A percentile compares a stretch with the other conserved stretches of the same genome.
These are phyloP conservation scores for Acyrthosiphon pisum DNA, from an alignment of 1,140 invertebrate genomes.

Conservation along the genomic window DNA sequence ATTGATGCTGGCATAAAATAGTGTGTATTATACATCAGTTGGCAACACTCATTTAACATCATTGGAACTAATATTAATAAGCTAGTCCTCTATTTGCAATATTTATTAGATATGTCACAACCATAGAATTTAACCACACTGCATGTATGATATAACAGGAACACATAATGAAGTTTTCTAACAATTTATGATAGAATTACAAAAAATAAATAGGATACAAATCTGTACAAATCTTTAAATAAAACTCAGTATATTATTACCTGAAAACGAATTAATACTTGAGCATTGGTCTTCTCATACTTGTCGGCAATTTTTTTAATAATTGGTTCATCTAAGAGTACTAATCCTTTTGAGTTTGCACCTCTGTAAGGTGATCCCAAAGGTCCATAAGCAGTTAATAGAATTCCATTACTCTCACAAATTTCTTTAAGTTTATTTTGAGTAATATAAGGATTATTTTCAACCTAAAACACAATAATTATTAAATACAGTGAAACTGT, in stretches of 20 bases:
- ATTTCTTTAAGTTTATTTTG: slow-evolving; percentile 80
- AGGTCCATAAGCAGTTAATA: slow-evolving; percentile 81
- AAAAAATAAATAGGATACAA: background rate
- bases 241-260: slow-evolving; percentile 56
- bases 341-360: slow-evolving; percentile 67
- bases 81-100: too few species aligned
- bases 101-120: background rate
- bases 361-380: slow-evolving; percentile 74
- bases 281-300: slow-evolving; percentile 74
- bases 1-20: too few species aligned
- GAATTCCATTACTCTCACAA: slow-evolving; percentile 72
- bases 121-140: background rate
- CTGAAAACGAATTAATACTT: slow-evolving; percentile 74
- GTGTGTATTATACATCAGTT: too few species aligned
- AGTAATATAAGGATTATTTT: slow-evolving; percentile 85
- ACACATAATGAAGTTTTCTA: background rate
- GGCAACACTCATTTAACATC: too few species aligned
- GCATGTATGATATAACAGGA: background rate
- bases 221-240: background rate
- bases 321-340: slow-evolving; percentile 71
- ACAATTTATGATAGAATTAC: background rate
- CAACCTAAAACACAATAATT: slow-evolving; percentile 68
- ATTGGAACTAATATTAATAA: background rate
- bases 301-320: slow-evolving; percentile 73
- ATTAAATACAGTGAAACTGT: too few species aligned